These are phyloP conservation scores for Protobothrops flavoviridis DNA, from an alignment of 2,113 vertebrate species.

Conservation along the genomic window DNA sequence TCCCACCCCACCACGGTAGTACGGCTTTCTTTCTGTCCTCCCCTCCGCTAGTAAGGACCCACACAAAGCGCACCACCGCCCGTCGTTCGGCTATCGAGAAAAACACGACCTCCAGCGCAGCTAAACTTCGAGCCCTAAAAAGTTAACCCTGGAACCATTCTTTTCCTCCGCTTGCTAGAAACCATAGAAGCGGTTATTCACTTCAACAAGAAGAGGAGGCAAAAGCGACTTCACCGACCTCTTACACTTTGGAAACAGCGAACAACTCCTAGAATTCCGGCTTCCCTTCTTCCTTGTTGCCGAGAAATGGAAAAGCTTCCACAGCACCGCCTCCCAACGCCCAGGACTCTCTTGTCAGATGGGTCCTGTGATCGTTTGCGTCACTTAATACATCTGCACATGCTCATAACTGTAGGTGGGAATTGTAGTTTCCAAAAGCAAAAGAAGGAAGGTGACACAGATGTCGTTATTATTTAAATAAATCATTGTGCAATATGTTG, in stretches of 20 bases:
- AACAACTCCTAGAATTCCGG: not conserved
- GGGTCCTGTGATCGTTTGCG: not conserved
- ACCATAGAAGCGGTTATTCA: no score
- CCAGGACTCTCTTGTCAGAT: not conserved
- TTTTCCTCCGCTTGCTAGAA: not conserved
- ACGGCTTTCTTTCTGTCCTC: not conserved
- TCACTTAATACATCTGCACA: not conserved
- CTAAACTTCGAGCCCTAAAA: not conserved
- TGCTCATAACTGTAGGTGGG: not conserved
- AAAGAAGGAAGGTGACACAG: not conserved
- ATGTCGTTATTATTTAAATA: not conserved
- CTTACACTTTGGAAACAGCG: not conserved
- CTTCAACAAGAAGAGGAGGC: not conserved
- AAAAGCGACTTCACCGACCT: not conserved
- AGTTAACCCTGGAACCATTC: not conserved
- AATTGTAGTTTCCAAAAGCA: not conserved
- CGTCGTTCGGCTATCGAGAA: not conserved
- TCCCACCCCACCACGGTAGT: not conserved
- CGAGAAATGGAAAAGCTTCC: not conserved
- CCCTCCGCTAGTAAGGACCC: no score
- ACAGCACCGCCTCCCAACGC: not conserved
- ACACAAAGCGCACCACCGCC: not conserved
- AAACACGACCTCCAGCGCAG: not conserved
- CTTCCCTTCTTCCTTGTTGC: not conserved
- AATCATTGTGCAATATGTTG: not conserved